Evolutionary conservation across 2,888 invertebrate species (phyloP).

Genomic region (Campaea margaritaria): DNA sequence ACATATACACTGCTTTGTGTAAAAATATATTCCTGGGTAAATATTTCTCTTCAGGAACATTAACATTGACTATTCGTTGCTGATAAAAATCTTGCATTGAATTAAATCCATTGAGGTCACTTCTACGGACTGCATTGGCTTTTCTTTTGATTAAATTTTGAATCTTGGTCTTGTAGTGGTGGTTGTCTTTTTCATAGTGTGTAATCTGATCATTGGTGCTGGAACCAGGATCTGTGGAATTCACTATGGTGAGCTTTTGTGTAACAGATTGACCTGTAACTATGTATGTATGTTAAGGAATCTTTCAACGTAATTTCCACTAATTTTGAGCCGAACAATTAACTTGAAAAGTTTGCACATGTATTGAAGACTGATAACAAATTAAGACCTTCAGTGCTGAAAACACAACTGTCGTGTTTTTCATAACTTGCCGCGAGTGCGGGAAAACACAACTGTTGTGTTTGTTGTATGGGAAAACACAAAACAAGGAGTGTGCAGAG

Average conservation of each 20-base stretch:
- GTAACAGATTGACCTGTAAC: no score
- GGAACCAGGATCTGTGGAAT: conserved; percentile 2
- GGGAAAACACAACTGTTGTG: no score
- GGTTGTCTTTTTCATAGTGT: conserved; percentile 7
- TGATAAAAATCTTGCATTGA: conserved; percentile 62
- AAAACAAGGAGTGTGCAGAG: no score
- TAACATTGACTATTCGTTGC: conserved; percentile 55
- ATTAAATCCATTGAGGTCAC: conserved; percentile 52
- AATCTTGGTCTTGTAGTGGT: conserved; percentile 8
- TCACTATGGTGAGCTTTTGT: background rate
- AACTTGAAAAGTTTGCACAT: no score
- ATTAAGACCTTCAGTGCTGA: no score
- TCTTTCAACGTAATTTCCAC: no score
- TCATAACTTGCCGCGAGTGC: no score
- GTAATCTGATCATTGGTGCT: conserved; percentile 2
- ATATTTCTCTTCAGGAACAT: conserved; percentile 59
- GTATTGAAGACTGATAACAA: no score
- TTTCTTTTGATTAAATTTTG: conserved; percentile 12
- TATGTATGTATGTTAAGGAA: no score
- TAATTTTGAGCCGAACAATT: no score
- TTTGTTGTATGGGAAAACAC: no score
- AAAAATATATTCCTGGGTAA: conserved; percentile 67
- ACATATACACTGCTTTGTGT: conserved; percentile 59
- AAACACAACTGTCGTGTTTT: no score
- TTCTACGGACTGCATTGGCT: conserved; percentile 25